Conservation (phyloP, 2,797 vertebrate species). For the Spinus pinus region DNA sequence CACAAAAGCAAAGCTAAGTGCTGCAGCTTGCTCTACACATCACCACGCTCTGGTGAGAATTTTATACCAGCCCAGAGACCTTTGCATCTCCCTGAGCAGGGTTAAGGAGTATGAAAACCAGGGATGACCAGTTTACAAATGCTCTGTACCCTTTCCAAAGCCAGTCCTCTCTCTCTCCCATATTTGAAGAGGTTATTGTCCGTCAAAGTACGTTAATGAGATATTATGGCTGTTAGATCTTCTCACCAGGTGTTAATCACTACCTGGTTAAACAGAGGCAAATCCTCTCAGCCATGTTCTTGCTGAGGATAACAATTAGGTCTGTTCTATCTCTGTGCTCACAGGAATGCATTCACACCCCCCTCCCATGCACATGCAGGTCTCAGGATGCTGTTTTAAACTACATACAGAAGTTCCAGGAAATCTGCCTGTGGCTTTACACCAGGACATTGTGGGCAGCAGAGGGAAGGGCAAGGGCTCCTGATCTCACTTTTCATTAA, state of each 20-base stretch:
- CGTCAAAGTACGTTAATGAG: background rate
- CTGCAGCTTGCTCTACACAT: background rate
- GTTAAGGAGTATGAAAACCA: background rate
- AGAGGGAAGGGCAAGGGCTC: background rate
- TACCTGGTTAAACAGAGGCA: conserved; percentile 5
- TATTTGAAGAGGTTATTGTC: background rate
- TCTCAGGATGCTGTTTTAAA: background rate
- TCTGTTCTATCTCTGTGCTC: background rate
- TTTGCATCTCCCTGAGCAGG: background rate
- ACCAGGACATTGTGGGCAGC: background rate
- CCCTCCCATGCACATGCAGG: background rate
- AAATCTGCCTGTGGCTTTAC: background rate
- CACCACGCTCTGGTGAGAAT: background rate
- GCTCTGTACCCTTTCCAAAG: background rate
- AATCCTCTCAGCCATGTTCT: conserved; percentile 8
- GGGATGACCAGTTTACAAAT: background rate
- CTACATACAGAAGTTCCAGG: background rate
- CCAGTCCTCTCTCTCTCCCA: background rate
- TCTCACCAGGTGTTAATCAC: background rate
- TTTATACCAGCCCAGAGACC: background rate
- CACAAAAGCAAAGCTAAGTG: background rate
- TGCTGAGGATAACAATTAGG: background rate
- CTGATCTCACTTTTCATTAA: background rate
- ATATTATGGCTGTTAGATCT: background rate
- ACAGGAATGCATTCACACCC: background rate